phyloP scores from a whole-genome alignment of 2,888 invertebrate species.

The Drosophila mettleri region DNA sequence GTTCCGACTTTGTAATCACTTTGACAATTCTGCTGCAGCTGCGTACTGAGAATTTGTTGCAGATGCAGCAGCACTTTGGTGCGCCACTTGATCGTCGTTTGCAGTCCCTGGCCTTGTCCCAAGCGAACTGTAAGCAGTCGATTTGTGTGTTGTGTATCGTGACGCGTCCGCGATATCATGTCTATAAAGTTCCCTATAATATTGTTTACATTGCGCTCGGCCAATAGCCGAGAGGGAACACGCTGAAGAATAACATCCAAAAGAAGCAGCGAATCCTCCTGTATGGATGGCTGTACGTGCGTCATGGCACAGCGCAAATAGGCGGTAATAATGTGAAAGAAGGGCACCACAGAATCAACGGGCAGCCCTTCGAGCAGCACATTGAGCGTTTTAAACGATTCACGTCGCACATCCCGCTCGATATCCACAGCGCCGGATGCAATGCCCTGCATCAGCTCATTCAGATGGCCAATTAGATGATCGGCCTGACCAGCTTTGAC shows the following conservation, averaged over 20 bases:
- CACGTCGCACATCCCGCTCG: slow-evolving; percentile 87
- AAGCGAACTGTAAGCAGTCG: slow-evolving; percentile 90
- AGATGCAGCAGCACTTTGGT: slow-evolving; percentile 90
- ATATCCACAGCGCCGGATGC: slow-evolving; percentile 90
- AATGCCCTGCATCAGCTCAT: slow-evolving; percentile 89
- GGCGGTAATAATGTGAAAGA: slow-evolving; percentile 91
- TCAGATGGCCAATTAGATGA: slow-evolving; percentile 86
- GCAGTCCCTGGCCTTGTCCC: slow-evolving; percentile 87
- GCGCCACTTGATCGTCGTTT: slow-evolving; percentile 92
- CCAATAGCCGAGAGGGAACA: slow-evolving; percentile 88
- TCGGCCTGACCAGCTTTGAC: slow-evolving; percentile 85
- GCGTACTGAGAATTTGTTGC: slow-evolving; percentile 86
- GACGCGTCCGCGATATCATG: slow-evolving; percentile 91
- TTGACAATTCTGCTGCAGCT: slow-evolving; percentile 75
- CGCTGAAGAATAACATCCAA: slow-evolving; percentile 91
- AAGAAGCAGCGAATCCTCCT: slow-evolving; percentile 92
- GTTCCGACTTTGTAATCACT: background rate
- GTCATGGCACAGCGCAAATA: slow-evolving; percentile 96
- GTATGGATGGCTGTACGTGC: slow-evolving; percentile 91
- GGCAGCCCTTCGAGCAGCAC: slow-evolving; percentile 72
- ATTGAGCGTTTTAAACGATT: slow-evolving; percentile 86
- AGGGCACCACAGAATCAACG: slow-evolving; percentile 86
- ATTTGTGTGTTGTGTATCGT: slow-evolving; percentile 88
- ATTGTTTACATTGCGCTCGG: slow-evolving; percentile 87
- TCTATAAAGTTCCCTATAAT: slow-evolving; percentile 92